These are phyloP conservation scores for Ptychadena robeensis DNA, from an alignment of 2,797 vertebrate genomes.

Conservation along the genomic window DNA sequence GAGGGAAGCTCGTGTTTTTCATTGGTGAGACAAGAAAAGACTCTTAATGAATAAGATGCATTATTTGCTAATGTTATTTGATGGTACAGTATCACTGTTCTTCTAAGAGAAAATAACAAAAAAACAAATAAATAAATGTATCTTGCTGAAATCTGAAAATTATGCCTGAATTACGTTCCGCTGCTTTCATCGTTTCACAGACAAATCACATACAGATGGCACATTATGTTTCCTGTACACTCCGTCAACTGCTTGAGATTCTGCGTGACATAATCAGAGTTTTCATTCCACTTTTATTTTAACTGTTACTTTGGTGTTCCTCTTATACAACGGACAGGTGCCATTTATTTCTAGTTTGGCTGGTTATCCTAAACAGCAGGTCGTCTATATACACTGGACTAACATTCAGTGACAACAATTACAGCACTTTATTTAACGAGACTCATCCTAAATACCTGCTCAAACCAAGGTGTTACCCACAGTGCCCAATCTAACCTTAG, in stretches of 20 bases:
- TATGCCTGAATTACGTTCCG: constrained; percentile 72
- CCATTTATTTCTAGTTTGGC: not conserved
- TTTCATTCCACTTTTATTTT: not conserved
- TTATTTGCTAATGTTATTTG: constrained; percentile 1
- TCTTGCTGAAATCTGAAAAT: constrained; percentile 66
- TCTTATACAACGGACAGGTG: not conserved
- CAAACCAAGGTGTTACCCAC: too few species aligned
- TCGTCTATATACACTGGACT: too few species aligned
- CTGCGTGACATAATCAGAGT: constrained; percentile 76
- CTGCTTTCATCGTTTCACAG: constrained; percentile 75
- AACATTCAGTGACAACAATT: not conserved
- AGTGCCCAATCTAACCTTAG: too few species aligned
- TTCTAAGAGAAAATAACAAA: not conserved
- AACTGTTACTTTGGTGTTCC: constrained; percentile 28
- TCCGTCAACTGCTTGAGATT: constrained; percentile 78
- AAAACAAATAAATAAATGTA: constrained; percentile 63
- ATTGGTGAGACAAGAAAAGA: not conserved
- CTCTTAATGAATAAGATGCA: not conserved
- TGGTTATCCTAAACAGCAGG: too few species aligned
- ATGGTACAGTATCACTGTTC: constrained; percentile 22
- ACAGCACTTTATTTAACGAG: not conserved
- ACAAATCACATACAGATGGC: constrained; percentile 79
- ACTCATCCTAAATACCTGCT: too few species aligned
- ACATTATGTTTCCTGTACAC: constrained; percentile 76
- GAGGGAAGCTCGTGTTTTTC: not conserved